phyloP scores from a whole-genome alignment of 2,888 invertebrate species.

The Amiota minor region DNA sequence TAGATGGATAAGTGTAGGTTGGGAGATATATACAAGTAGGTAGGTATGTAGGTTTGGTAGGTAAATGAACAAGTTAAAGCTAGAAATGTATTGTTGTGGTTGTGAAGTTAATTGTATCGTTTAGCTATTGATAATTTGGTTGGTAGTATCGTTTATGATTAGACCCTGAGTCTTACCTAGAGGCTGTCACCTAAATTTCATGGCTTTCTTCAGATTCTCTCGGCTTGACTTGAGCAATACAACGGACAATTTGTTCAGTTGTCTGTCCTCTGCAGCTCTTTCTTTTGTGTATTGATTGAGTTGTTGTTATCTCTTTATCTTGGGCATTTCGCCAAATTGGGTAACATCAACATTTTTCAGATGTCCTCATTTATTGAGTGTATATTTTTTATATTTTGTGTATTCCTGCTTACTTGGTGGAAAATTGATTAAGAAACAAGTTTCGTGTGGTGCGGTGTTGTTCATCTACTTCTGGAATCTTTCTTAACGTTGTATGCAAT shows the following conservation, averaged over 20 bases:
- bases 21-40: too few species aligned
- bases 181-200: too few species aligned
- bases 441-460: neutral
- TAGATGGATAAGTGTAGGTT: too few species aligned
- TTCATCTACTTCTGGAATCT: neutral
- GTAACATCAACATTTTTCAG: constrained; percentile 39
- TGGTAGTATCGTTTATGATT: neutral
- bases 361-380: constrained; percentile 40
- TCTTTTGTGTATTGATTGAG: too few species aligned
- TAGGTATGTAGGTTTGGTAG: too few species aligned
- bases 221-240: neutral
- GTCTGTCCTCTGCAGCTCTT: too few species aligned
- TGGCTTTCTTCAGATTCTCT: neutral
- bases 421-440: constrained; percentile 30
- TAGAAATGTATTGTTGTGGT: too few species aligned
- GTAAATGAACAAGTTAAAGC: too few species aligned
- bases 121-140: neutral
- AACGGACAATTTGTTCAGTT: too few species aligned
- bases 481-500: neutral
- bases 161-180: neutral
- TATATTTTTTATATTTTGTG: constrained; percentile 39
- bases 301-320: neutral
- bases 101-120: too few species aligned
- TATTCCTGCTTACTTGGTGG: constrained; percentile 29
- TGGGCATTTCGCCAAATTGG: constrained; percentile 41